These are phyloP conservation scores for Sebastes minor DNA, from an alignment of 2,797 vertebrate species.

Conservation along the genomic window DNA sequence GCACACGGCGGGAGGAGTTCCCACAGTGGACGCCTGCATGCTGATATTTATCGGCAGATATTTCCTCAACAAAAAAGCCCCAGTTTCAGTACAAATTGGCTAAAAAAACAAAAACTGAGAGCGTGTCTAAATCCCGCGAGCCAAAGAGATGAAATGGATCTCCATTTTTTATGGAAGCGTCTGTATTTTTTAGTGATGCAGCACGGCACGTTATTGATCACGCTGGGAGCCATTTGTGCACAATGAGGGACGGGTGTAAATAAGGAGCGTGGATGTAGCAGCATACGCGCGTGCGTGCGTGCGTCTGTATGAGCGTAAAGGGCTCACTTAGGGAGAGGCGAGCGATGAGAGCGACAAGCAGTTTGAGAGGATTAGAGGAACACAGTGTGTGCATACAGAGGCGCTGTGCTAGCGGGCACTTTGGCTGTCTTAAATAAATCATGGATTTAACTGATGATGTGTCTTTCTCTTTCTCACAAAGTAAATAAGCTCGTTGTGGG, in stretches of 20 bases:
- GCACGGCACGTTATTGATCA: constrained; percentile 30
- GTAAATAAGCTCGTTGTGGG: constrained; percentile 68
- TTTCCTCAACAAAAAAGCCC: constrained; percentile 51
- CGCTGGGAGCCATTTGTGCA: constrained; percentile 20
- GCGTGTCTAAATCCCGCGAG: constrained; percentile 24
- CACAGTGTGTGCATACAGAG: constrained; percentile 62
- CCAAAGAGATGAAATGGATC: constrained; percentile 27
- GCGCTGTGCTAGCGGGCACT: constrained; percentile 75
- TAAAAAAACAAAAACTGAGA: constrained; percentile 16
- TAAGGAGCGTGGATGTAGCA: constrained; percentile 37
- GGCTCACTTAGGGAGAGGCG: constrained; percentile 47
- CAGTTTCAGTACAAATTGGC: constrained; percentile 49
- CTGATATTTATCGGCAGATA: constrained; percentile 55
- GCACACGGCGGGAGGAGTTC: constrained; percentile 49
- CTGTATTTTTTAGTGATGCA: constrained; percentile 12
- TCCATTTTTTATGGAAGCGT: constrained; percentile 13
- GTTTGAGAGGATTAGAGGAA: constrained; percentile 65
- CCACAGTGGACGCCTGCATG: constrained; percentile 28
- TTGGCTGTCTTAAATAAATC: constrained; percentile 79
- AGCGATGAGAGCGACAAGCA: constrained; percentile 55
- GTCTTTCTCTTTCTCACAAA: constrained; percentile 67
- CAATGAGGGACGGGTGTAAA: constrained; percentile 1
- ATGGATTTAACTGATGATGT: constrained; percentile 70
- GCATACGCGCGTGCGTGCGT: constrained; percentile 30
- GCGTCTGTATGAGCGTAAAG: constrained; percentile 31